phyloP scores from a whole-genome alignment of 2,888 invertebrate species.

The Mesochorus sp. region DNA sequence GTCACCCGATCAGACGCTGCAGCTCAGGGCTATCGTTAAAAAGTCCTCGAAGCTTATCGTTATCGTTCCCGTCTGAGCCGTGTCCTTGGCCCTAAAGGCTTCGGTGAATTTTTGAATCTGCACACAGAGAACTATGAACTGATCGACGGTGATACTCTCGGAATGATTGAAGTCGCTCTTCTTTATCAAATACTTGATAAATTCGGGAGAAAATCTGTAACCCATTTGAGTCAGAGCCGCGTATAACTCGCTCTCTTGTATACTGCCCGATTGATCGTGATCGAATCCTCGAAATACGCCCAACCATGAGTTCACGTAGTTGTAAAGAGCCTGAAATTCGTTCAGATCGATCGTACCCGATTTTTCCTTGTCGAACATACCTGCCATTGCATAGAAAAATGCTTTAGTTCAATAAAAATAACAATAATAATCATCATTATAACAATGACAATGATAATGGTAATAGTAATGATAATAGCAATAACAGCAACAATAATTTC shows the following conservation, averaged over 20 bases:
- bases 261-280: conserved; percentile 91
- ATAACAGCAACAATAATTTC: no score
- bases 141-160: conserved; percentile 90
- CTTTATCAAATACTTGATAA: conserved; percentile 88
- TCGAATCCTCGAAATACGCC: conserved; percentile 93
- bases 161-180: conserved; percentile 87
- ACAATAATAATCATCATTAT: no score
- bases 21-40: conserved; percentile 90
- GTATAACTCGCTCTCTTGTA: conserved; percentile 90
- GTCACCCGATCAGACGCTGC: conserved; percentile 83
- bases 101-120: conserved; percentile 94
- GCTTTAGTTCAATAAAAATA: no score
- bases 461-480: no score
- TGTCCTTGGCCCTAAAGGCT: conserved; percentile 91
- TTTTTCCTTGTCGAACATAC: conserved; percentile 94
- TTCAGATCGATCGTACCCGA: conserved; percentile 92
- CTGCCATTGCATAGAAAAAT: no score
- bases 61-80: conserved; percentile 91
- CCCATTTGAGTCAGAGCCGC: conserved; percentile 94
- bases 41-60: conserved; percentile 96
- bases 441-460: no score
- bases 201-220: conserved; percentile 91
- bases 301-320: conserved; percentile 95
- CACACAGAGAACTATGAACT: conserved; percentile 94
- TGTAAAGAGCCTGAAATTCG: conserved; percentile 93